Base-by-base conservation (phyloP, 2,113 vertebrate species). In the Rana temporaria region DNA sequence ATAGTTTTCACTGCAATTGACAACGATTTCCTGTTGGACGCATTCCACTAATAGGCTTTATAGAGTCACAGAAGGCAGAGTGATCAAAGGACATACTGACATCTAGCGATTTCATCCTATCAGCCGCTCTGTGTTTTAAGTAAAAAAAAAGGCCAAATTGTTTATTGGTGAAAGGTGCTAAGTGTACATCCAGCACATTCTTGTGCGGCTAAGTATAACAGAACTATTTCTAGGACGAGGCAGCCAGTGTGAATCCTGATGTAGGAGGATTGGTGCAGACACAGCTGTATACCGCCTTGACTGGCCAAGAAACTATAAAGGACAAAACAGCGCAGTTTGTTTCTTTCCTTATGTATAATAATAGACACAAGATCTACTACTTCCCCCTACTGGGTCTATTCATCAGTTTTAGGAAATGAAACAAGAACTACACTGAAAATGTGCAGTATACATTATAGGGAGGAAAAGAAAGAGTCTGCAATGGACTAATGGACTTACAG, bases 11-110 rank as follows among this genome's bases (percentile, higher is more conserved):
- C 76, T 65, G 48, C 62, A 26, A 78, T 67, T 66, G 76, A 78
- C 63, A 78, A 78, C 52, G 63, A 78, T 53, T 78, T 78, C 63
- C 76, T 78, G 62, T 67, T 78, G 63, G 76, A 78, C 19, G 20
- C 64, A 78, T 78, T 78, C 62, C 75, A 67, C 52, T 75, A 22
- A 75, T 75, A 75, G 22, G 56, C 56, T 62, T 18, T 20, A 62
- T 62, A 57, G 22, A 22, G 56, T n/a, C 56, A 38, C 72, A 75
- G 56, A 75, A 75, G 72, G 72, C 26, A 75, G 72, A 75, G 56
- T 75, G 72, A 75, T 75, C 72, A 75, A 78, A 66, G 52, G 2
- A 19, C 19, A 19, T 53, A 32, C 24, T 78, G 42, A 67, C 63
- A 30, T 66, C 42, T 20, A 20, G 42, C 26, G 48, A 67, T 67